phyloP scores from a whole-genome alignment of 2,797 vertebrate genomes.

The Typhlichthys subterraneus region DNA sequence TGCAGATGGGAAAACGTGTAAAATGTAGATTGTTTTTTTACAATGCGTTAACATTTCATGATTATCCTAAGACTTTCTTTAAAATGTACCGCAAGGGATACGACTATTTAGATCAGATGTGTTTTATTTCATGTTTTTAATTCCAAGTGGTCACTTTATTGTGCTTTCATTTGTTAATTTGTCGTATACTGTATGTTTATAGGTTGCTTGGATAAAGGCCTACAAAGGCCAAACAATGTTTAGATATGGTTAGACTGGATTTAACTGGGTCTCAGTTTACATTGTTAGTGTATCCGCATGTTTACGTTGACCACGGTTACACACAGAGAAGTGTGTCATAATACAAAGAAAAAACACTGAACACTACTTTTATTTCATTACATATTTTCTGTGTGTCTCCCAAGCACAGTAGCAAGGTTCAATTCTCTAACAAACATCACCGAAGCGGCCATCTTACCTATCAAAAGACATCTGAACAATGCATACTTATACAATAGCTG shows the following conservation, averaged over 20 bases:
- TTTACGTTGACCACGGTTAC: neutral
- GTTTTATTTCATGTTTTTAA: too few species aligned
- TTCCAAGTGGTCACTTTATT: too few species aligned
- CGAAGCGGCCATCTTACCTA: neutral
- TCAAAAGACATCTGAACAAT: neutral
- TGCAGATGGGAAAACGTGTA: constrained; percentile 66
- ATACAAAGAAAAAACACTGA: too few species aligned
- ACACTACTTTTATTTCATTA: neutral
- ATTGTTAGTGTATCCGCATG: too few species aligned
- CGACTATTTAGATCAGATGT: too few species aligned
- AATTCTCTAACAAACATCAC: neutral
- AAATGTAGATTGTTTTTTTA: constrained; percentile 65
- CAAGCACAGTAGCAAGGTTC: neutral
- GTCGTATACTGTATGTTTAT: too few species aligned
- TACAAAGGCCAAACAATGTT: too few species aligned
- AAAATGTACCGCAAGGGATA: too few species aligned
- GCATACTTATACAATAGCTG: constrained; percentile 13
- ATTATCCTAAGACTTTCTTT: constrained; percentile 9
- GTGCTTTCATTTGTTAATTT: too few species aligned
- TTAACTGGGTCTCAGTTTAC: too few species aligned
- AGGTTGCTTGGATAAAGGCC: too few species aligned
- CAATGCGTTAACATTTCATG: constrained; percentile 52
- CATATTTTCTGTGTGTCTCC: neutral
- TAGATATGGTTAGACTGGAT: too few species aligned
- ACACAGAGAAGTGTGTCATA: neutral